Evolutionary conservation across 2,797 vertebrate genomes (phyloP), one percentile per base, ranked within the genome.

Genomic region (Pangasius sanitwongsei): DNA sequence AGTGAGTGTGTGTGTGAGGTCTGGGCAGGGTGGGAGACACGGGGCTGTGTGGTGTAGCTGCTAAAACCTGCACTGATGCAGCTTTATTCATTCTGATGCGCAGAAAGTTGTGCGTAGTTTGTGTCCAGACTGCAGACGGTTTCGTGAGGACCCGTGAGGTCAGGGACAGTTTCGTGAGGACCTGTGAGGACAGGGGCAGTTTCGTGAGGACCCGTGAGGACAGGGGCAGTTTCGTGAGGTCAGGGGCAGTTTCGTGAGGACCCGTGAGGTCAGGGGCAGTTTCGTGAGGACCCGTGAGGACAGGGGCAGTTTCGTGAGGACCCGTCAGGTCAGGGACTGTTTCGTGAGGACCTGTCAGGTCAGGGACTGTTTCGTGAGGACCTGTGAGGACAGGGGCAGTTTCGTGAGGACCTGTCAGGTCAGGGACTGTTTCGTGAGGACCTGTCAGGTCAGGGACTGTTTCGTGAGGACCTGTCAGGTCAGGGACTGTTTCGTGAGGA

Each of bases 1-100:
- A 72, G 81, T 75, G 88, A 89, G 86, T 75, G 88, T 83, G 88
- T n/a, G n/a, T n/a, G n/a, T n/a, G n/a, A n/a, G 63, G 84, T 77
- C 13, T 63, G 37, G 37, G 2, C 37, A 37, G 77, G 13, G 75
- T 78, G 75, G 28, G 75, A 53, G 77, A 78, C 48, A 16, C 75
- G 28, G 75, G 75, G 25, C 75, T 80, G 50, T 80, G 50, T 16
- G 77, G 28, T 80, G 50, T 18, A 18, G 50, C 77, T 80, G 77
- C 61, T 59, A 82, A 23, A 82, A 20, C 25, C n/a, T 59, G 78
- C 53, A 34, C 78, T 82, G 34, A 59, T 82, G 31, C 55, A 37
- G 78, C 20, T 59, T 82, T 82, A 55, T 61, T 82, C 8, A 59
- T 37, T 59, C 31, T 41, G 31, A 37, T 81, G 55, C 31, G 78